A percentile compares a stretch with the other conserved stretches of the same genome.
Evolutionary conservation across 2,113 vertebrate species (phyloP).

Genomic region (Malurus alboscapulatus): DNA sequence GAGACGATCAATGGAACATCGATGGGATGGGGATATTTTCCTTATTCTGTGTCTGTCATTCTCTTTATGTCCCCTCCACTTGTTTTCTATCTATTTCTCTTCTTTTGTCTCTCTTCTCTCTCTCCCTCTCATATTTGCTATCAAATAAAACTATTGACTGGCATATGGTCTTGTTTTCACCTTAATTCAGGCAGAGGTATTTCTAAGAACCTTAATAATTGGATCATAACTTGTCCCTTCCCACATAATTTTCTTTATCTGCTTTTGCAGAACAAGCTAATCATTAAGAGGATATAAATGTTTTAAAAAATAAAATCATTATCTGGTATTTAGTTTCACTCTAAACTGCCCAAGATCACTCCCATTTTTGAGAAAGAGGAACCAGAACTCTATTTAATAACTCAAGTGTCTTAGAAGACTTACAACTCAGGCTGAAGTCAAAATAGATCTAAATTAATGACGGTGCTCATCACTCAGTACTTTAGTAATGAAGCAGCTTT

Average conservation of each 20-base stretch:
- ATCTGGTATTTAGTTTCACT: not conserved
- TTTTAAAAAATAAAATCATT: not conserved
- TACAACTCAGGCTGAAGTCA: not conserved
- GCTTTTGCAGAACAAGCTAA: not conserved
- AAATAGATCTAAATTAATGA: not conserved
- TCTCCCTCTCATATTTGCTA: too few relatives aligned
- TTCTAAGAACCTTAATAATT: too few relatives aligned
- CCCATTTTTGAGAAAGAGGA: not conserved
- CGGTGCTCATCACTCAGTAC: not conserved
- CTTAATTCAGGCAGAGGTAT: too few relatives aligned
- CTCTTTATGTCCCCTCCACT: too few relatives aligned
- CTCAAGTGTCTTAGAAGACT: not conserved
- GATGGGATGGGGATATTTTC: too few relatives aligned
- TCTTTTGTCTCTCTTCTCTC: too few relatives aligned
- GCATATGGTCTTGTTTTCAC: too few relatives aligned
- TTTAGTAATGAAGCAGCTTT: not conserved
- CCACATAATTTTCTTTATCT: not conserved
- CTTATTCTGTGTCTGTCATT: too few relatives aligned
- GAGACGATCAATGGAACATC: too few relatives aligned
- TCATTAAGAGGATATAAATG: not conserved
- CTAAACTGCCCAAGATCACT: not conserved
- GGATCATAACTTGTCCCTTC: not conserved
- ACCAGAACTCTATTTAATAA: not conserved
- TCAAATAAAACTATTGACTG: too few relatives aligned
- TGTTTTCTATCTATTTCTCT: too few relatives aligned